phyloP scores from a whole-genome alignment of 2,888 invertebrate genomes.

The Synergus umbraculus region DNA sequence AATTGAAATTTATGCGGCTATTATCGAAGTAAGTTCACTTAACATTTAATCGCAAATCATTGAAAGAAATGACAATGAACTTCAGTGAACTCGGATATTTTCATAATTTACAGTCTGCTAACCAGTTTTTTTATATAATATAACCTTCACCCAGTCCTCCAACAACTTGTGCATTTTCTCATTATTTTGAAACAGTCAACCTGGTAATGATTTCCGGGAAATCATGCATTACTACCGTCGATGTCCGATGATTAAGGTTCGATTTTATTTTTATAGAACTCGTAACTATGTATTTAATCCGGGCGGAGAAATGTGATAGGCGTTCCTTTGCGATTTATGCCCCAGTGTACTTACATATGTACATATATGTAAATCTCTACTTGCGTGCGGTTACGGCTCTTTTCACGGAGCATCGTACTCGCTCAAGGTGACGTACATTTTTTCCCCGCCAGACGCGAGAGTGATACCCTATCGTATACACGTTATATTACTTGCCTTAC shows the following conservation, averaged over 20 bases:
- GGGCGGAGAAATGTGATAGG: slow-evolving; percentile 58
- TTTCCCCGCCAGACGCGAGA: slow-evolving; percentile 4
- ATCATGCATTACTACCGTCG: slow-evolving; percentile 22
- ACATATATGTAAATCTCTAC: slow-evolving; percentile 11
- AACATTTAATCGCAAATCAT: background rate
- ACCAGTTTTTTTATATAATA: background rate
- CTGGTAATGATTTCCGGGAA: slow-evolving; percentile 30
- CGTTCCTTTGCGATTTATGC: slow-evolving; percentile 51
- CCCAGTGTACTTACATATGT: slow-evolving; percentile 12
- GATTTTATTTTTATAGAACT: slow-evolving; percentile 19
- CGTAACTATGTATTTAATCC: slow-evolving; percentile 60
- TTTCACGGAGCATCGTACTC: slow-evolving; percentile 39
- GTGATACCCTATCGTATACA: slow-evolving; percentile 22
- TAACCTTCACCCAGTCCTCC: slow-evolving; percentile 13
- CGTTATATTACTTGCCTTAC: slow-evolving; percentile 14
- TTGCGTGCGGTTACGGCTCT: slow-evolving; percentile 34
- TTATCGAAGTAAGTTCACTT: too few relatives aligned
- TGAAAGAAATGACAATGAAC: background rate
- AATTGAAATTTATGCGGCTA: too few relatives aligned
- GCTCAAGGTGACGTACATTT: slow-evolving; percentile 37
- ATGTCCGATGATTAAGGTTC: slow-evolving; percentile 35
- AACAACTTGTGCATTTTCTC: background rate
- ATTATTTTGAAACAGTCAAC: background rate
- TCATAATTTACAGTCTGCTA: background rate
- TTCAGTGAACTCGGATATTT: background rate